Evolutionary conservation across 2,888 invertebrate species (phyloP), one percentile per base, ranked within the genome.

Genomic region (Trisateles emortualis): DNA sequence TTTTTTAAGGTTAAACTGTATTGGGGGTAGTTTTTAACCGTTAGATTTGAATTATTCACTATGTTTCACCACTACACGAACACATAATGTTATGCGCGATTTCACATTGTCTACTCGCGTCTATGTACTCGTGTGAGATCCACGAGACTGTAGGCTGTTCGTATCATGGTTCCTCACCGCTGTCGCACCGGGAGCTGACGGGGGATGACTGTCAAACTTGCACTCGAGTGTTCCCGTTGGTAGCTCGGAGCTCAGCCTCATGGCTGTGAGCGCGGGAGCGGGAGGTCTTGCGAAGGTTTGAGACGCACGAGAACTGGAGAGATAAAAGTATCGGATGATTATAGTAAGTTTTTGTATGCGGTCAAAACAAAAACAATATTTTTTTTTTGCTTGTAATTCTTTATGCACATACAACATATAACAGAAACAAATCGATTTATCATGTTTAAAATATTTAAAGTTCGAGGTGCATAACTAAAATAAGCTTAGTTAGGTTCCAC

Each of bases 211-310:
- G 90, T 92, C 92, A 92, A 61, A 92, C 92, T 26, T 86, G 87
- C 75, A 87, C 92, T 10, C 87, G 76, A n/a, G 86, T 80, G 82
- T 84, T 89, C 42, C 92, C 92, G 76, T 92, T 92, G 72, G 88
- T 91, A 22, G 79, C 72, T 66, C 87, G 88, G 3, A 90, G 79
- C 47, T 92, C 92, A 0, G 87, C 81, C 51, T 90, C 92, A 59
- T 83, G 86, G 62, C 72, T 78, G 62, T 70, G 61, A 9, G 77
- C 79, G 6, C 88, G 76, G 0, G 66, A 53, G 2, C 89, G 84
- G 0, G 84, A 71, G 0, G 86, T 75, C 43, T 90, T 91, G 41
- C 91, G 89, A 1, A 92, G 84, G 48, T 86, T 86, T 10, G 92
- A 92, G 1, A 90, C 81, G 81, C 87, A 92, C 1, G 79, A 58